These are phyloP conservation scores for Galbula dea DNA, from an alignment of 2,113 vertebrate species.

Conservation along the genomic window DNA sequence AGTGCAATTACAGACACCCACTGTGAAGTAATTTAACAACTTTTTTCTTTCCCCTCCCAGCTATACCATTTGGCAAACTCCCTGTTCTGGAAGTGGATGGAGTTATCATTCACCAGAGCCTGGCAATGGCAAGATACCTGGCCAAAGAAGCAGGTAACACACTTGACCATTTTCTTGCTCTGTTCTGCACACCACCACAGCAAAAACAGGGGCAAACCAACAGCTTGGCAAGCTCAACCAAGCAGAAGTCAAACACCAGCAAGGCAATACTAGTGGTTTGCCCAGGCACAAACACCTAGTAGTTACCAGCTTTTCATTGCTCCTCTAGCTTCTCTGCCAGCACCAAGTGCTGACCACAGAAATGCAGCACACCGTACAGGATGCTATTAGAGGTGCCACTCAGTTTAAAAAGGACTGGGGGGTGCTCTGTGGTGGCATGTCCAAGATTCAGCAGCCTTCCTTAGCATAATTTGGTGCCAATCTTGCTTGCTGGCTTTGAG, in stretches of 20 bases:
- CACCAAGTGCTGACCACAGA: neutral
- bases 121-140: slow-evolving; percentile 78
- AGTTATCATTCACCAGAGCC: slow-evolving; percentile 72
- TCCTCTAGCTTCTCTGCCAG: neutral
- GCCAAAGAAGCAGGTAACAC: slow-evolving; percentile 76
- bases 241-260: neutral
- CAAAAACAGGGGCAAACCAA: neutral
- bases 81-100: slow-evolving; percentile 77
- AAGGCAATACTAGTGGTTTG: neutral
- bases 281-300: neutral
- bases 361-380: fast-evolving
- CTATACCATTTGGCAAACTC: slow-evolving; percentile 72
- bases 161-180: neutral
- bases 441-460: fast-evolving
- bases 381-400: neutral
- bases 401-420: neutral
- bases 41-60: slow-evolving; percentile 33
- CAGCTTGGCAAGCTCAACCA: neutral
- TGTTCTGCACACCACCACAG: neutral
- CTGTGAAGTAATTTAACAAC: neutral
- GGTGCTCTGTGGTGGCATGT: neutral
- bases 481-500: neutral
- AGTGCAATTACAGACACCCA: neutral
- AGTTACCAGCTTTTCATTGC: neutral
- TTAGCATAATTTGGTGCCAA: neutral